Evolutionary conservation across 1,140 invertebrate genomes (phyloP).

Genomic region (Cyclargus thomasi): DNA sequence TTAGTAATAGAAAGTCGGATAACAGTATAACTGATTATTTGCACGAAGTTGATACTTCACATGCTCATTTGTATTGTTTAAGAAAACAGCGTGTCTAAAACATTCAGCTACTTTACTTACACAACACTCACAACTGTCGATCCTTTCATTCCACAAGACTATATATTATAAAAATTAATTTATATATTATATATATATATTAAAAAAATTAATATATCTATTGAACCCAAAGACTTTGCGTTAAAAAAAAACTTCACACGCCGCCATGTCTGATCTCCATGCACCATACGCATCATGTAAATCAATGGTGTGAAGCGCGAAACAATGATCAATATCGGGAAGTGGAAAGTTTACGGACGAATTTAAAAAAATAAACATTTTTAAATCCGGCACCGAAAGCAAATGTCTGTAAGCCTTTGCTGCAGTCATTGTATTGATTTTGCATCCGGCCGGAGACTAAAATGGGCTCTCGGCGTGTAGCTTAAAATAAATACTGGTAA

Average conservation of each 20-base stretch:
- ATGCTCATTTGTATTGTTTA: too few relatives aligned
- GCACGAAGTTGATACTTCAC: too few relatives aligned
- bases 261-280: conserved; percentile 17
- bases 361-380: conserved; percentile 53
- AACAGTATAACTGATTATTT: too few relatives aligned
- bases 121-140: too few relatives aligned
- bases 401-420: conserved; percentile 42
- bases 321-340: conserved; percentile 27
- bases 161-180: too few relatives aligned
- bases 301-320: conserved; percentile 19
- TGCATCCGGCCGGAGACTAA: conserved; percentile 55
- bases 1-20: too few relatives aligned
- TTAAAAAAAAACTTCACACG: conserved; percentile 15
- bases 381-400: conserved; percentile 40
- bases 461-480: conserved; percentile 34
- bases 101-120: too few relatives aligned
- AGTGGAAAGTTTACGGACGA: conserved; percentile 22
- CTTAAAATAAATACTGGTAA: conserved; percentile 22
- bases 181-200: too few relatives aligned
- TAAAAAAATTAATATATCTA: too few relatives aligned
- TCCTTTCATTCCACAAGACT: too few relatives aligned
- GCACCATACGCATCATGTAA: conserved; percentile 20
- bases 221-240: too few relatives aligned
- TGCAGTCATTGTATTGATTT: conserved; percentile 64
- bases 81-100: too few relatives aligned